Evolutionary conservation across 37 sponge, comb jelly and placozoan species (phyloP).

Genomic region (Ephydatia muelleri): DNA sequence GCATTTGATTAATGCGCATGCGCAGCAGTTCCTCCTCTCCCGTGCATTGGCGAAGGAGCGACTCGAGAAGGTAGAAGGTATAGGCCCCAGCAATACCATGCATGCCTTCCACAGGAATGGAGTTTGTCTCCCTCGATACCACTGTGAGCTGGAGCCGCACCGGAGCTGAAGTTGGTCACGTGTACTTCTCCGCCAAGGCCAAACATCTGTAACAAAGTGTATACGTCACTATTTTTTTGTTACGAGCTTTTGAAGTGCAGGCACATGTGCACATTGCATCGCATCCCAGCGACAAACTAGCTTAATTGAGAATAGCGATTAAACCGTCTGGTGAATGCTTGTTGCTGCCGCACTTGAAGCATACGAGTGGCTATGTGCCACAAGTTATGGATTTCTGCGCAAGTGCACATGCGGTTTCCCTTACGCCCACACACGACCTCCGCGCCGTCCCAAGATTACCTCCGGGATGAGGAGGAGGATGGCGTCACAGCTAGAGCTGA

Average conservation of each 20-base stretch:
- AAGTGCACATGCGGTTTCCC: background rate
- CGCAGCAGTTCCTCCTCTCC: too few species aligned
- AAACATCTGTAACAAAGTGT: constrained; percentile 36
- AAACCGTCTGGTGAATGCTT: too few species aligned
- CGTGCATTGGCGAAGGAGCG: constrained; percentile 27
- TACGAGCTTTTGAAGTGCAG: background rate
- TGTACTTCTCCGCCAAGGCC: constrained; percentile 31
- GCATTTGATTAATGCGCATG: too few species aligned
- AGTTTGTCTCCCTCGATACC: constrained; percentile 8
- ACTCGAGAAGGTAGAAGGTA: constrained; percentile 71
- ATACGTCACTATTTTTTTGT: background rate
- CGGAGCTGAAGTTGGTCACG: constrained; percentile 23
- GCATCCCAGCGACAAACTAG: too few species aligned
- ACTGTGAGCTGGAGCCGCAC: constrained; percentile 14
- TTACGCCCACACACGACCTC: background rate
- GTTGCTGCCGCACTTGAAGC: too few species aligned
- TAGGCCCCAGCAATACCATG: constrained; percentile 47
- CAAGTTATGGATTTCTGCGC: too few species aligned
- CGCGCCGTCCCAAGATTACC: constrained; percentile 19
- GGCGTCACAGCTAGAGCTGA: constrained; percentile 82
- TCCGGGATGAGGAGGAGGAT: constrained; percentile 76
- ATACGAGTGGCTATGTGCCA: too few species aligned
- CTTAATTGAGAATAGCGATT: too few species aligned
- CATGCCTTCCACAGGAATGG: constrained; percentile 57
- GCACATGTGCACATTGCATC: too few species aligned